Evolutionary conservation across 2,113 vertebrate species (phyloP).

Genomic region (Xyliphius kryptos): DNA sequence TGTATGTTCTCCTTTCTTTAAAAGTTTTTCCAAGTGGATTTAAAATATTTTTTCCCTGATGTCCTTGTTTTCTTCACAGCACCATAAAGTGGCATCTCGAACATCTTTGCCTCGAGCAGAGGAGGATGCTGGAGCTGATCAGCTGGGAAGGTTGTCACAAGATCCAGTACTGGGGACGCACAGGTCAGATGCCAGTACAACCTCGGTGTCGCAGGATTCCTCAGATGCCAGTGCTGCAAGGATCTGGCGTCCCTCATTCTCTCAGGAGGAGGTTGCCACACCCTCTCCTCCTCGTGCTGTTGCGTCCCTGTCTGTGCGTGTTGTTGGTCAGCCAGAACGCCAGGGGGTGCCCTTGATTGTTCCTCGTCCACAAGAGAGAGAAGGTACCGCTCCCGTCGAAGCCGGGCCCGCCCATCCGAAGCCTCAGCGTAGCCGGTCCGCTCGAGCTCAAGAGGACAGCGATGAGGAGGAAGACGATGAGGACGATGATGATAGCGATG

Average conservation of each 20-base stretch:
- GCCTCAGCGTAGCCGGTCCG: slow-evolving; percentile 59
- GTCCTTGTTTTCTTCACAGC: slow-evolving; percentile 27
- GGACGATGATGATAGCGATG: slow-evolving; percentile 54
- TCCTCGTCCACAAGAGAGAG: slow-evolving; percentile 56
- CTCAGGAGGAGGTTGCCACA: slow-evolving; percentile 56
- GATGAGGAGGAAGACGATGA: slow-evolving; percentile 54
- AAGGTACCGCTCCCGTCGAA: slow-evolving; percentile 50
- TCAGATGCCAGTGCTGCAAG: slow-evolving; percentile 55
- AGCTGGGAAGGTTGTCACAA: slow-evolving; percentile 25
- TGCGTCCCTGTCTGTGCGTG: slow-evolving; percentile 68
- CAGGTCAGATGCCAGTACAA: slow-evolving; percentile 34
- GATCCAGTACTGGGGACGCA: slow-evolving; percentile 21
- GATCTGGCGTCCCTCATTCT: slow-evolving; percentile 51
- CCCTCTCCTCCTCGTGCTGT: slow-evolving; percentile 65
- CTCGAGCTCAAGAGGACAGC: slow-evolving; percentile 49
- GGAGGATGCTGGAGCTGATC: slow-evolving; percentile 42
- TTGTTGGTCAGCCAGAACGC: slow-evolving; percentile 60
- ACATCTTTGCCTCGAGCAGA: slow-evolving; percentile 38
- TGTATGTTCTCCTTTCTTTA: background rate
- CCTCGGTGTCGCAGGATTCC: slow-evolving; percentile 41
- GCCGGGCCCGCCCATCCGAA: slow-evolving; percentile 53
- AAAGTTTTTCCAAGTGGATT: too few species aligned
- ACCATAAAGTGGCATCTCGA: slow-evolving; percentile 39
- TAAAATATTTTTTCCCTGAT: too few species aligned
- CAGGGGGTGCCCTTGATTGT: slow-evolving; percentile 54